These are phyloP conservation scores for Selene dorsalis DNA, from an alignment of 2,797 vertebrate genomes.

Conservation along the genomic window DNA sequence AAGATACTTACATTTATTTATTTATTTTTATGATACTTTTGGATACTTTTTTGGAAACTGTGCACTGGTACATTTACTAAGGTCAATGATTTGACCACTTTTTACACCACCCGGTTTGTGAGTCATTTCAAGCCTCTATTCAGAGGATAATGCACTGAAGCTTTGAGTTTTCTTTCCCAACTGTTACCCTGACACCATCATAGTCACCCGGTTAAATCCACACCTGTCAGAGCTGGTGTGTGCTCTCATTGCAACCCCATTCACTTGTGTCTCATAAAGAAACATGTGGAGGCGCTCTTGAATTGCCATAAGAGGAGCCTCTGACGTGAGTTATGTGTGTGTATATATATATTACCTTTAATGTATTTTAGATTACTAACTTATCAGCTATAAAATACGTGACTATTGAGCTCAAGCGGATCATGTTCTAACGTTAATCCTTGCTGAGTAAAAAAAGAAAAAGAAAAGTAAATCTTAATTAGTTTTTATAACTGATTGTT, in stretches of 20 bases:
- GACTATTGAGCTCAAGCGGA: not conserved
- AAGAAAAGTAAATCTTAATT: not conserved
- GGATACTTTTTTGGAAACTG: not conserved
- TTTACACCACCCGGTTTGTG: not conserved
- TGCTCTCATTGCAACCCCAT: not conserved
- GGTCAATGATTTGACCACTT: too few relatives aligned
- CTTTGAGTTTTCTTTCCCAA: not conserved
- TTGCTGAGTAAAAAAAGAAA: not conserved
- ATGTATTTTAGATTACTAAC: not conserved
- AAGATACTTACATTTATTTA: too few relatives aligned
- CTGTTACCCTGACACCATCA: not conserved
- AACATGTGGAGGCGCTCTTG: conserved; percentile 10
- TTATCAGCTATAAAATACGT: not conserved
- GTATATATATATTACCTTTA: too few relatives aligned
- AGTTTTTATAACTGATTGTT: too few relatives aligned
- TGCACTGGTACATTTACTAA: too few relatives aligned
- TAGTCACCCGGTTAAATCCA: conserved; percentile 29
- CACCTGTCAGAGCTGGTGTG: conserved; percentile 30
- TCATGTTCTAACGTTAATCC: not conserved
- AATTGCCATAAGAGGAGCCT: not conserved
- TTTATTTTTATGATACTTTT: not conserved
- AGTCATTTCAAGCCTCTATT: not conserved
- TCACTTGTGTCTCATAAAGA: conserved; percentile 15
- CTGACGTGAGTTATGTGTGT: not conserved
- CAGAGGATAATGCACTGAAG: not conserved